Evolutionary conservation across 2,888 invertebrate genomes (phyloP).

Genomic region (Dryocosmus kuriphilus): DNA sequence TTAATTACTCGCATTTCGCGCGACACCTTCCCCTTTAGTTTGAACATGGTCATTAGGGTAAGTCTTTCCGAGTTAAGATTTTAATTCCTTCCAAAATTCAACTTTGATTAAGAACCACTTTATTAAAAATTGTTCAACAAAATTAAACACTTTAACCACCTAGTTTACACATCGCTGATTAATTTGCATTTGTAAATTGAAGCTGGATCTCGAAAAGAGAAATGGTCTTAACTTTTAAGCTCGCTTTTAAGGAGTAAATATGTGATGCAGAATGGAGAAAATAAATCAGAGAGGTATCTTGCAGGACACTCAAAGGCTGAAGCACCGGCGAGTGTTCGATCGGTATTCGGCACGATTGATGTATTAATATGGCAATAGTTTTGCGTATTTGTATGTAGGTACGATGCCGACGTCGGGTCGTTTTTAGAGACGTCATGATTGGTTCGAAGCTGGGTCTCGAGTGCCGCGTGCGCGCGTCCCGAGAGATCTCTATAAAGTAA

Average conservation of each 20-base stretch:
- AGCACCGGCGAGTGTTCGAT: slow-evolving; percentile 33
- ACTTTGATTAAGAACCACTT: no score
- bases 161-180: not conserved
- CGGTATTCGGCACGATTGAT: slow-evolving; percentile 35
- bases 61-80: no score
- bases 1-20: no score
- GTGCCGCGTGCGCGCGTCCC: slow-evolving; percentile 46
- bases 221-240: no score
- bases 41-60: no score
- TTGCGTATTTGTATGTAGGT: slow-evolving; percentile 26
- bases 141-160: no score
- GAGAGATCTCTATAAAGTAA: slow-evolving; percentile 52
- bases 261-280: not conserved
- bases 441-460: slow-evolving; percentile 19
- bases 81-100: no score
- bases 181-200: slow-evolving; percentile 1
- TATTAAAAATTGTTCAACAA: no score
- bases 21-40: no score
- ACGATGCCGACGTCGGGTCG: slow-evolving; percentile 9
- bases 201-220: not conserved
- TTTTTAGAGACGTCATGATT: slow-evolving; percentile 34
- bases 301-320: slow-evolving; percentile 35
- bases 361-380: slow-evolving; percentile 34
- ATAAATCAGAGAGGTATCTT: slow-evolving; percentile 24
- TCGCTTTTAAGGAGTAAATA: not conserved